phyloP scores from a whole-genome alignment of 2,888 invertebrate species.

The Chrysolina oricalcia region DNA sequence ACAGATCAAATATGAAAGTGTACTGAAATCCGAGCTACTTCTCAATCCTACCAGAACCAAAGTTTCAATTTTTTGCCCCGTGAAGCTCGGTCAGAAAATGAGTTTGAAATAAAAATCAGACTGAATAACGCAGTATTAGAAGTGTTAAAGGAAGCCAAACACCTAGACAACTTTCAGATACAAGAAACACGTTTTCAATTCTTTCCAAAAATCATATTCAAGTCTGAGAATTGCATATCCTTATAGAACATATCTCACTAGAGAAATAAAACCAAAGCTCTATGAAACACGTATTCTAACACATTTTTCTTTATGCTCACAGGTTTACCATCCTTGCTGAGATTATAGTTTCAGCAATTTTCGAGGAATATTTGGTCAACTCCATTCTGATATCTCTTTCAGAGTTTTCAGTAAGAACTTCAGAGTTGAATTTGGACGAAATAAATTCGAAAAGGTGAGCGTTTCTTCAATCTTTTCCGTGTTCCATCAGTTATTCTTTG shows the following conservation, averaged over 20 bases:
- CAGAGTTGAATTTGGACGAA: too few relatives aligned
- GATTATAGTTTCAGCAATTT: too few relatives aligned
- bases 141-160: background rate
- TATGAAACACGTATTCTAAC: background rate
- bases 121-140: background rate
- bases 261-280: background rate
- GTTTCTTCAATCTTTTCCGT: too few relatives aligned
- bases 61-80: background rate
- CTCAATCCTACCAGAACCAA: background rate
- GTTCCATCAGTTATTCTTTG: too few relatives aligned
- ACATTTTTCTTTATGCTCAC: background rate
- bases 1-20: background rate
- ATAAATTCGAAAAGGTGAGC: too few relatives aligned
- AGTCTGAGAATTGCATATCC: background rate
- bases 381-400: too few relatives aligned
- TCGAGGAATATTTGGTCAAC: too few relatives aligned
- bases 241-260: background rate
- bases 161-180: constrained; percentile 3
- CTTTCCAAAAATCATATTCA: constrained; percentile 8
- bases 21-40: background rate
- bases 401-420: too few relatives aligned
- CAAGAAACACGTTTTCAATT: background rate
- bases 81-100: background rate
- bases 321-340: background rate
- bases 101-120: background rate